Percentiles rank a stretch among this genome's conserved stretches.
phyloP scores from a whole-genome alignment of 2,888 invertebrate species.

The Tinea semifulvella region DNA sequence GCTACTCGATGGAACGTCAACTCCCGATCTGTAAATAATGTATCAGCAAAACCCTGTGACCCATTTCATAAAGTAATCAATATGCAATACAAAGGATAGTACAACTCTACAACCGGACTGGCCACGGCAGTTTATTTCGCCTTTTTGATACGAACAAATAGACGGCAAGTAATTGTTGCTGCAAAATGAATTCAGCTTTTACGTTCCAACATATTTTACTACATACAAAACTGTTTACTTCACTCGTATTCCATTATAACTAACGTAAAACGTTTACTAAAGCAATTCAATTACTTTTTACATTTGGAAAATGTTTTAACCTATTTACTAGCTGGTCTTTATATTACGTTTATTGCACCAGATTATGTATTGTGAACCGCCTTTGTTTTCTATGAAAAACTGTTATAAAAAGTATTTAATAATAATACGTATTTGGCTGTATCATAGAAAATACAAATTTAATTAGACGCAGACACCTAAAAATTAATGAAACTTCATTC shows the following conservation, averaged over 20 bases:
- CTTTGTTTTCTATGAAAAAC: too few relatives aligned
- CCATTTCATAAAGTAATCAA: constrained; percentile 26
- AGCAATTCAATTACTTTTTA: constrained; percentile 6
- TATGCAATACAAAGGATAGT: constrained; percentile 19
- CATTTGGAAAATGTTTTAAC: too few relatives aligned
- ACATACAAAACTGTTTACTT: background rate
- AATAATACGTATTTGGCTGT: too few relatives aligned
- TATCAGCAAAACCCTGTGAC: constrained; percentile 27
- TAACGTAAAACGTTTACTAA: too few relatives aligned
- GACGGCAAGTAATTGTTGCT: constrained; percentile 9
- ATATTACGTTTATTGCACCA: too few relatives aligned
- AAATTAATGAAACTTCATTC: constrained; percentile 3
- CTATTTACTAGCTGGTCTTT: too few relatives aligned
- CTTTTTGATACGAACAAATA: constrained; percentile 10
- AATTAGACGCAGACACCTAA: background rate
- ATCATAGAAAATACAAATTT: background rate
- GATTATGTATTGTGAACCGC: too few relatives aligned
- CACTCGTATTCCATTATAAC: background rate
- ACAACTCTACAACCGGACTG: constrained; percentile 6
- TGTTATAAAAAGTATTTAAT: too few relatives aligned
- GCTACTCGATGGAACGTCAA: constrained; percentile 10
- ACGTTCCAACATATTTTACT: background rate
- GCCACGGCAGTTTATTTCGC: constrained; percentile 11
- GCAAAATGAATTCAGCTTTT: constrained; percentile 8
- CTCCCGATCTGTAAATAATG: constrained; percentile 26